phyloP scores from a whole-genome alignment of 2,113 vertebrate species.

The Anser cygnoides region DNA sequence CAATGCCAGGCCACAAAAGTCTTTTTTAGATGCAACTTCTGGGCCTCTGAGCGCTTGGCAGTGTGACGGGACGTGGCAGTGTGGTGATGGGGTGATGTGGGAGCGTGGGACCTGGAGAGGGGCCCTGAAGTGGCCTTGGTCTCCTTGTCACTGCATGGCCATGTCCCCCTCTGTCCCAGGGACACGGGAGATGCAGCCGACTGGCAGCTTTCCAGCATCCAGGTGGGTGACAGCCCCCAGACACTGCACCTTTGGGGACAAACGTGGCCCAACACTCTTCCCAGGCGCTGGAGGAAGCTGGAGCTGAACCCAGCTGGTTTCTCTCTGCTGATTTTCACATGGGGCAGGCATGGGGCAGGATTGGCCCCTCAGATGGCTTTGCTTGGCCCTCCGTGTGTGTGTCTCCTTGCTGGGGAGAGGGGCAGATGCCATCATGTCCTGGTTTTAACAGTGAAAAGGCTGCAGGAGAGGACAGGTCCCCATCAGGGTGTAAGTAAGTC shows the following conservation, averaged over 20 bases:
- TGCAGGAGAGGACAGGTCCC: not conserved
- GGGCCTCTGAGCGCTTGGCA: not conserved
- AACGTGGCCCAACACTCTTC: not conserved
- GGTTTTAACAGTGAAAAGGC: not conserved
- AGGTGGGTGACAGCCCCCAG: not conserved
- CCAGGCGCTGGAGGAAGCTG: not conserved
- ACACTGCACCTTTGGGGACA: not conserved
- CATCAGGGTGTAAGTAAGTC: not conserved
- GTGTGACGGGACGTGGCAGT: not conserved
- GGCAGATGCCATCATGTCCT: not conserved
- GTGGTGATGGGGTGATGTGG: rapidly evolving
- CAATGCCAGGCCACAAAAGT: not conserved
- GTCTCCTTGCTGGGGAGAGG: not conserved
- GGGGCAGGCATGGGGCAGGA: not conserved
- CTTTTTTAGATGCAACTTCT: not conserved
- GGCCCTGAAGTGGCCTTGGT: rapidly evolving
- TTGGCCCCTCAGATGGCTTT: not conserved
- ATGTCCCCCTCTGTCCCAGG: not conserved
- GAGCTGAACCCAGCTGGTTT: not conserved
- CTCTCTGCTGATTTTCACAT: not conserved
- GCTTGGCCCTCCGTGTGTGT: rapidly evolving
- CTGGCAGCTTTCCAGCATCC: not conserved
- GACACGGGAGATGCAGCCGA: rapidly evolving
- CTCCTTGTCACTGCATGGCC: not conserved
- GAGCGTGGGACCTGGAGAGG: not conserved